Evolutionary conservation across 2,888 invertebrate genomes (phyloP).

Genomic region (Ctena decussata): DNA sequence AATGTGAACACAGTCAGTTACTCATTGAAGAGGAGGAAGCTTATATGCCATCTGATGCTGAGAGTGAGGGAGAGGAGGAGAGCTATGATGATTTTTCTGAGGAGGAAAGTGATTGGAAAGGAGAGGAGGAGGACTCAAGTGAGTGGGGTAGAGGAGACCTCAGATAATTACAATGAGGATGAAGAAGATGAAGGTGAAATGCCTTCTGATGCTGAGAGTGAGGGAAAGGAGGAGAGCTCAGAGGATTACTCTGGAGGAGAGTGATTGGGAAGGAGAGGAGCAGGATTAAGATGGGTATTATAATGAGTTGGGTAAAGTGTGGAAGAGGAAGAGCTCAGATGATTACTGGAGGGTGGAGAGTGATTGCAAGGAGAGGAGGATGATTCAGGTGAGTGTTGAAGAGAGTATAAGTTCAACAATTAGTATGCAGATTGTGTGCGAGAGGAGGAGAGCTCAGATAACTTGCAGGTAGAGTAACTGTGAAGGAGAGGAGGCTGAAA

Average conservation of each 20-base stretch:
- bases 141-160: conserved; percentile 56
- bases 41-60: conserved; percentile 55
- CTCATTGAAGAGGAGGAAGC: conserved; percentile 60
- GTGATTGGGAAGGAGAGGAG: conserved; percentile 56
- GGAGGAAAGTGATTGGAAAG: conserved; percentile 80
- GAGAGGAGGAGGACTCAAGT: conserved; percentile 81
- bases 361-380: neutral
- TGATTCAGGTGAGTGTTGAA: no score
- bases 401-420: no score
- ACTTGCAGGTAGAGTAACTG: conserved; percentile 76
- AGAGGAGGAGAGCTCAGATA: conserved; percentile 64
- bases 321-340: neutral
- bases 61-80: neutral
- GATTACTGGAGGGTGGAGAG: neutral
- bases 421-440: no score
- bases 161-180: conserved; percentile 56
- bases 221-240: neutral
- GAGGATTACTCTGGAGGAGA: neutral
- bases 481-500: conserved; percentile 78
- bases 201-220: conserved; percentile 34
- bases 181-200: conserved; percentile 65
- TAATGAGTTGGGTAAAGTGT: neutral
- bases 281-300: conserved; percentile 76
- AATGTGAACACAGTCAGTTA: conserved; percentile 54
- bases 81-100: conserved; percentile 55